Base-by-base conservation (phyloP, 1,140 invertebrate species). In the Ceratina japonica region DNA sequence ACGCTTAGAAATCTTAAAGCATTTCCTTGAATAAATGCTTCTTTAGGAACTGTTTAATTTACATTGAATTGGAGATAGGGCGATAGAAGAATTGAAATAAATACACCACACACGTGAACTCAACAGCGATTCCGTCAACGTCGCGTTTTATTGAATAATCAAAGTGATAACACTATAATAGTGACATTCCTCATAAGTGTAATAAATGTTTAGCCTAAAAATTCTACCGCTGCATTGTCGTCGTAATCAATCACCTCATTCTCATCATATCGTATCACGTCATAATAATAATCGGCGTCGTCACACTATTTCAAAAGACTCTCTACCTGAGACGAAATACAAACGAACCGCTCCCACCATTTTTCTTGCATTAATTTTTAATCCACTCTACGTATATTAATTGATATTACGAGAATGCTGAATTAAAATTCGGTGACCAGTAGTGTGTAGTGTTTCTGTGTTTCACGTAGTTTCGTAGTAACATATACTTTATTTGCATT, bases 61-160 rank as follows among this genome's bases (percentile, higher is more conserved):
- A 44, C 5, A 44, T 44, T 44, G 37, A 44, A 44, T 44, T 44
- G 16, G 16, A 16, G 15, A 51, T 51, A 10, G 8, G 5, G 37
- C 10, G 3, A 15, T 5, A 24, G 31, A 24, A 16, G 5, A 12
- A 18, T 52, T 49, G 31, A 59, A 18, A 49, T 15, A 20, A 66
- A 68, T 22, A 63, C 10, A 63, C 3, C 15, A 1, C 2, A 74
- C 64, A 63, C 72, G 15, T 59, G 52, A n/a, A 22, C 72, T 64
- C 61, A 72, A 78, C 75, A 85, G 76, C 83, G 72, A 77, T 82
- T 77, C 70, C 77, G 61, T 87, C 78, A 87, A 87, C 81, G 76
- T 87, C 82, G 73, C 76, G 71, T 86, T 89, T 89, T 89, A 89
- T 89, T 89, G 84, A 88, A 89, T 89, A 89, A 88, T 89, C 82